Conservation (phyloP, 2,888 invertebrate species). For the Drosophila meridiana region DNA sequence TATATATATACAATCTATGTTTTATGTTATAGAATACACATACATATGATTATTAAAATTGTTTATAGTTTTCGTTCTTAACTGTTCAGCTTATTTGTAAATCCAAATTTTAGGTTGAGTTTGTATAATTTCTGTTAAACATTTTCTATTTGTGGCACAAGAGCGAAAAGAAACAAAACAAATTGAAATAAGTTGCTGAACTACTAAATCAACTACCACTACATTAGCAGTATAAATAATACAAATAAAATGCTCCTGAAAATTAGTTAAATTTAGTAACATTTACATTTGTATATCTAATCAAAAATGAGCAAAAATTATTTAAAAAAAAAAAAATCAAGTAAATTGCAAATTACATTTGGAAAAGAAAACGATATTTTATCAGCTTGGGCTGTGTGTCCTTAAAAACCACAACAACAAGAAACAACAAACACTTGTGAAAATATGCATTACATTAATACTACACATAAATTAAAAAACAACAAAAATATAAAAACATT, state of each 20-base stretch:
- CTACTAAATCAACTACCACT: slow-evolving; percentile 17
- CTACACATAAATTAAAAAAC: slow-evolving; percentile 24
- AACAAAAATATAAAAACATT: slow-evolving; percentile 23
- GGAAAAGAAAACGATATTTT: slow-evolving; percentile 11
- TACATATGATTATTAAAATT: slow-evolving; percentile 65
- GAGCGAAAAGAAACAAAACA: slow-evolving; percentile 40
- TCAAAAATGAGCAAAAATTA: slow-evolving; percentile 55
- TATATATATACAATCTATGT: slow-evolving; percentile 20
- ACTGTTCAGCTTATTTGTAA: slow-evolving; percentile 27
- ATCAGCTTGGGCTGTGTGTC: slow-evolving; percentile 49
- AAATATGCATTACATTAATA: slow-evolving; percentile 74
- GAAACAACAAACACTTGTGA: slow-evolving; percentile 71
- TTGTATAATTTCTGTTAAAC: slow-evolving; percentile 53
- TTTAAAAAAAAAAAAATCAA: slow-evolving; percentile 5
- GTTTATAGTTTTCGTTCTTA: slow-evolving; percentile 59
- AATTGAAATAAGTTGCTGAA: slow-evolving; percentile 72
- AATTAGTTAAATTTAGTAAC: slow-evolving; percentile 77
- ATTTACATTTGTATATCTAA: slow-evolving; percentile 66
- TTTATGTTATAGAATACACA: slow-evolving; percentile 72
- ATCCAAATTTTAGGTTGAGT: slow-evolving; percentile 23
- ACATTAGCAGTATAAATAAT: slow-evolving; percentile 14
- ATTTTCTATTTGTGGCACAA: slow-evolving; percentile 71
- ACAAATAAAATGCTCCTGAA: slow-evolving; percentile 28
- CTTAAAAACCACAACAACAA: slow-evolving; percentile 45
- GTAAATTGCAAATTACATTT: slow-evolving; percentile 23